A percentile compares a stretch with the other conserved stretches of the same genome.
phyloP scores from a whole-genome alignment of 2,888 invertebrate genomes.

The Stegana nigrithorax region DNA sequence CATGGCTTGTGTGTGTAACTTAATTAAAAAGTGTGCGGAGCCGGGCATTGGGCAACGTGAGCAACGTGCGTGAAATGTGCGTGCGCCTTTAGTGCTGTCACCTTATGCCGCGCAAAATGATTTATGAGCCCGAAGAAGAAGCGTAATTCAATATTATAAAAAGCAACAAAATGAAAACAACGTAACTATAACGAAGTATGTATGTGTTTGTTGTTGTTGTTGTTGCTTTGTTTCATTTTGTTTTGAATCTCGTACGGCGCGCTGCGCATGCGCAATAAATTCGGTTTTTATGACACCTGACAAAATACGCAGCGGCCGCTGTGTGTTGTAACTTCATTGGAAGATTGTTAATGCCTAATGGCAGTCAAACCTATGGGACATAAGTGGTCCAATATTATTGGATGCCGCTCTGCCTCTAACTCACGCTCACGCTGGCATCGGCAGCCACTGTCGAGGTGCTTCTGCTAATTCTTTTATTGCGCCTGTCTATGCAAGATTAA shows the following conservation, averaged over 20 bases:
- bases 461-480: conserved; percentile 53
- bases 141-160: conserved; percentile 54
- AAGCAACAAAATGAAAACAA: conserved; percentile 34
- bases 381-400: neutral
- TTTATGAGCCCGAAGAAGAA: conserved; percentile 44
- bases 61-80: too few relatives aligned
- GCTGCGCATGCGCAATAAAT: conserved; percentile 66
- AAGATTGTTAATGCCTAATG: conserved; percentile 13
- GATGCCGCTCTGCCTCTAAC: neutral
- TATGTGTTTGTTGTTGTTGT: too few relatives aligned
- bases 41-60: too few relatives aligned
- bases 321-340: conserved; percentile 6
- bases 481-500: conserved; percentile 60
- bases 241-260: conserved; percentile 29
- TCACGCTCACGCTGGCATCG: too few relatives aligned
- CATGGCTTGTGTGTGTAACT: neutral
- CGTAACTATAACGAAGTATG: conserved; percentile 29
- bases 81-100: conserved; percentile 49
- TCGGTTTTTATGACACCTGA: conserved; percentile 66
- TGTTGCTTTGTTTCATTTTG: too few relatives aligned
- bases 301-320: conserved; percentile 58
- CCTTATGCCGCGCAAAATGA: conserved; percentile 56
- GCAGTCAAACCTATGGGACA: neutral
- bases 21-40: neutral
- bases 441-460: too few relatives aligned